A percentile compares a stretch with the other conserved stretches of the same genome.
Evolutionary conservation across 1,140 invertebrate genomes (phyloP).

Genomic region (Platyscapa corneri): DNA sequence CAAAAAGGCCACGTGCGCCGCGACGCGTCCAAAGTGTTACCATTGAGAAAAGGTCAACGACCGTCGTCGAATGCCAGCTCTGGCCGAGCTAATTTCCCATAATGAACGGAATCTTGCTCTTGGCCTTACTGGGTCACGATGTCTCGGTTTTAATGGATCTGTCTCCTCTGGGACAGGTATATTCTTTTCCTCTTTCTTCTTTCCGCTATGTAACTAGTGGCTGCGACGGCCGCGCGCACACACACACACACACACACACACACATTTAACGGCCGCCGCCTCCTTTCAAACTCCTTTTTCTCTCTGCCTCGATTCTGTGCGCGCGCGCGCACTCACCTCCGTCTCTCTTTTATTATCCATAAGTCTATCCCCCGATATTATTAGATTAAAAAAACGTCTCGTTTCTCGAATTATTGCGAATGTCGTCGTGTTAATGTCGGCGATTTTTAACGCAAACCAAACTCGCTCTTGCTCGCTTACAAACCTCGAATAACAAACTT

Average conservation of each 20-base stretch:
- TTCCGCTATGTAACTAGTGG: not conserved
- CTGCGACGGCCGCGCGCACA: too few relatives aligned
- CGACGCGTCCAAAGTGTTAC: not conserved
- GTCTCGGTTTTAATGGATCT: conserved; percentile 48
- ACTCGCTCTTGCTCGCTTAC: too few relatives aligned
- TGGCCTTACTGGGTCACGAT: conserved; percentile 51
- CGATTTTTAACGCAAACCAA: too few relatives aligned
- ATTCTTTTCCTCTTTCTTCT: not conserved
- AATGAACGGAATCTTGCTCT: conserved; percentile 48
- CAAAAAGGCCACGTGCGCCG: not conserved
- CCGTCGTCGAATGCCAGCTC: conserved; percentile 8
- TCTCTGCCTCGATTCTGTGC: not conserved
- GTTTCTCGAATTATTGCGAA: too few relatives aligned
- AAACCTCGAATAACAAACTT: too few relatives aligned
- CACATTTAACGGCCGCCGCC: too few relatives aligned
- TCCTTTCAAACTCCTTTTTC: not conserved
- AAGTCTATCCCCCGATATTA: too few relatives aligned
- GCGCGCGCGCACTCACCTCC: too few relatives aligned
- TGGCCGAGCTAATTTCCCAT: conserved; percentile 45
- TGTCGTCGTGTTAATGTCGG: too few relatives aligned
- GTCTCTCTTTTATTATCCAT: too few relatives aligned
- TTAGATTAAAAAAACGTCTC: too few relatives aligned
- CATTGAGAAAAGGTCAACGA: not conserved
- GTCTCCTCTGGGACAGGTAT: conserved; percentile 32
- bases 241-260: too few relatives aligned